phyloP scores from a whole-genome alignment of 2,797 vertebrate genomes.

The Crocidura indochinensis region DNA sequence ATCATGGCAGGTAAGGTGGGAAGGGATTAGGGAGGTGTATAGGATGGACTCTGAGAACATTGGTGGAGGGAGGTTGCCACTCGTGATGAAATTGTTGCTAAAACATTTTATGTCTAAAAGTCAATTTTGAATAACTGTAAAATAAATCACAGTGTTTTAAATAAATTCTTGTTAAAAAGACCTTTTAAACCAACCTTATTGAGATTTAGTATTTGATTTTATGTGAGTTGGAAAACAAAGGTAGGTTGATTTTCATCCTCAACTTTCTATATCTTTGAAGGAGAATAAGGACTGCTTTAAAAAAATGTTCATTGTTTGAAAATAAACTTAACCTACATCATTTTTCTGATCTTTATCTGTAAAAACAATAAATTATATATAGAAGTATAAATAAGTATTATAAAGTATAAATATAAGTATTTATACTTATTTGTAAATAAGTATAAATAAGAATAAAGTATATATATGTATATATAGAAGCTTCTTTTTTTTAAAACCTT shows the following conservation, averaged over 20 bases:
- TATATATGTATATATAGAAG: not conserved
- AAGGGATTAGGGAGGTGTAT: too few species aligned
- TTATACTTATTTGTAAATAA: too few species aligned
- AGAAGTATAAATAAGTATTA: too few species aligned
- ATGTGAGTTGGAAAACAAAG: not conserved
- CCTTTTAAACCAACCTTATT: slow-evolving; percentile 58
- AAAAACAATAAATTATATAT: not conserved
- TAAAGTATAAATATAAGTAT: too few species aligned
- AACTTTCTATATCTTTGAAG: slow-evolving; percentile 16
- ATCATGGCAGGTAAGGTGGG: too few species aligned
- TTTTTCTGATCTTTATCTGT: slow-evolving; percentile 50
- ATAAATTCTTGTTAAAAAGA: too few species aligned
- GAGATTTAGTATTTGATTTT: slow-evolving; percentile 1
- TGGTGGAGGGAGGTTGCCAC: too few species aligned
- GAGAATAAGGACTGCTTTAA: not conserved
- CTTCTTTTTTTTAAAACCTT: not conserved
- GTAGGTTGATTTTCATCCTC: not conserved
- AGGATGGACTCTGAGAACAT: slow-evolving; percentile 67
- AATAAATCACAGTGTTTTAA: too few species aligned
- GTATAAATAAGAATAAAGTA: too few species aligned
- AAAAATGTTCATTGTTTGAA: not conserved
- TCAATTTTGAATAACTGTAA: too few species aligned
- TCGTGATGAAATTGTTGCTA: too few species aligned
- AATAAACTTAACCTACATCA: not conserved
- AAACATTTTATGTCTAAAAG: too few species aligned